Conservation (phyloP, 2,888 invertebrate genomes). For the Sipha maydis region DNA sequence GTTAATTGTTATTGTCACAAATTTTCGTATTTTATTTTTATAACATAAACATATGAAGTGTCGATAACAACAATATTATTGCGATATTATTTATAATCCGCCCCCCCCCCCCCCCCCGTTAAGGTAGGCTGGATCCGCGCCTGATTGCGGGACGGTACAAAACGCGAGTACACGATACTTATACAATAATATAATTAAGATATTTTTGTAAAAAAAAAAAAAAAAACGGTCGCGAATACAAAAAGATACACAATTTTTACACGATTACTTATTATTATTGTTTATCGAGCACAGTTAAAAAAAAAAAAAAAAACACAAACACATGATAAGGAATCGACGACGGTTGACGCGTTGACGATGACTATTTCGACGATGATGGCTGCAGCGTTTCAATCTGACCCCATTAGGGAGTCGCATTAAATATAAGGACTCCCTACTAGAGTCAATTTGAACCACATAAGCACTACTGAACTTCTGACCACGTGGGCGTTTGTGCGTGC, state of each 20-base stretch:
- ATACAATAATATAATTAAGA: too few species aligned
- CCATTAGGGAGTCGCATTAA: conserved; percentile 94
- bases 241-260: neutral
- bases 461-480: conserved; percentile 9
- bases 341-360: conserved; percentile 38
- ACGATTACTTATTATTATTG: too few species aligned
- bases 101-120: too few species aligned
- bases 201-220: too few species aligned
- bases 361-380: conserved; percentile 59
- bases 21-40: too few species aligned
- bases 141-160: too few species aligned
- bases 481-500: neutral
- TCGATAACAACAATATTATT: too few species aligned
- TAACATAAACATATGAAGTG: too few species aligned
- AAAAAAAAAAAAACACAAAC: neutral
- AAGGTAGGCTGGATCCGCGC: too few species aligned
- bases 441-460: conserved; percentile 89
- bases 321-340: neutral
- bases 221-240: neutral
- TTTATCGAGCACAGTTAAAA: neutral
- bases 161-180: too few species aligned
- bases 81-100: too few species aligned
- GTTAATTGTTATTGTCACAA: too few species aligned
- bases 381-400: conserved; percentile 95
- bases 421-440: conserved; percentile 96